Conservation (phyloP, 2,113 vertebrate genomes). For the Oncorhynchus masou region DNA sequence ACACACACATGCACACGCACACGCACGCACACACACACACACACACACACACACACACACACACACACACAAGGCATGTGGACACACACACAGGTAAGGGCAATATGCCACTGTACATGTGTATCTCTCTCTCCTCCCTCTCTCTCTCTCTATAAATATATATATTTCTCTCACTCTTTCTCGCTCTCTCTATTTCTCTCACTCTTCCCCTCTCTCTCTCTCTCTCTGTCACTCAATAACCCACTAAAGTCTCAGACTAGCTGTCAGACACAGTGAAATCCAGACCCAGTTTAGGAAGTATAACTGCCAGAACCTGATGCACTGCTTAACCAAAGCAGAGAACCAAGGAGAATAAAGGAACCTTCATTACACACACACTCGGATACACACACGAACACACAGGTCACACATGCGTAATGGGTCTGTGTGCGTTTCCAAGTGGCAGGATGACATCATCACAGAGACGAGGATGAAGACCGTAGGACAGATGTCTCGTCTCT, state of each 20-base stretch:
- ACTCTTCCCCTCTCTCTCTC: background rate
- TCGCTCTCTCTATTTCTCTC: background rate
- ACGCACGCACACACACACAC: too few species aligned
- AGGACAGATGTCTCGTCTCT: slow-evolving; percentile 12
- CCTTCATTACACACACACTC: slow-evolving; percentile 12
- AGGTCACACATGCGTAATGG: background rate
- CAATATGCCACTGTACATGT: too few species aligned
- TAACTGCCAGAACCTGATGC: slow-evolving; percentile 23
- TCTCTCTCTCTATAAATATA: too few species aligned
- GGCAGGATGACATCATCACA: slow-evolving; percentile 5
- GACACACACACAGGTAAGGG: background rate
- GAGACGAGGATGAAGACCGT: background rate
- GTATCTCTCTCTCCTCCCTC: too few species aligned
- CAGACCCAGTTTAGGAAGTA: slow-evolving; percentile 34
- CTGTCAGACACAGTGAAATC: slow-evolving; percentile 46
- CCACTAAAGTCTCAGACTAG: slow-evolving; percentile 20
- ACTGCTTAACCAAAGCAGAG: slow-evolving; percentile 30
- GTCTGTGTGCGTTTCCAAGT: background rate
- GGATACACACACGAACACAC: slow-evolving; percentile 15
- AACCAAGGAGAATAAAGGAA: slow-evolving; percentile 24
- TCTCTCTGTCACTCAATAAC: slow-evolving; percentile 31
- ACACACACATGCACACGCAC: too few species aligned
- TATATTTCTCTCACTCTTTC: background rate
- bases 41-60: too few species aligned
- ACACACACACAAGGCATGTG: background rate